A percentile compares a stretch with the other conserved stretches of the same genome.
Evolutionary conservation across 2,797 vertebrate species (phyloP).

Genomic region (Discoglossus pictus): DNA sequence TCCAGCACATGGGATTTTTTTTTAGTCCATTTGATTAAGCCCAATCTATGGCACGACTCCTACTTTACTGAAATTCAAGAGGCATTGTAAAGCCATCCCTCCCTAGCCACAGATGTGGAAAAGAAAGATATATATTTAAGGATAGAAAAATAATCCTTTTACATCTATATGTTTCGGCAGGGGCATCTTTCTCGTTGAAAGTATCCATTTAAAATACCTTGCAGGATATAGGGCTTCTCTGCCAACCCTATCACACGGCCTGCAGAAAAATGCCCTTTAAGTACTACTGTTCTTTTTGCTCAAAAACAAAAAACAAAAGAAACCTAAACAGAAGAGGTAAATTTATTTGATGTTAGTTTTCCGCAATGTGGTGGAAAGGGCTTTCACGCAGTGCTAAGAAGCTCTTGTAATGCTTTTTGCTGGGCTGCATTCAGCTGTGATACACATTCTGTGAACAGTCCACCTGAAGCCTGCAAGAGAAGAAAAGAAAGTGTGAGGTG

Average conservation of each 20-base stretch:
- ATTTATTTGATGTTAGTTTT: slow-evolving; percentile 80
- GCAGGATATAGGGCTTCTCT: slow-evolving; percentile 61
- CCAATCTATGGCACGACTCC: slow-evolving; percentile 18
- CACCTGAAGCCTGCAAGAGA: slow-evolving; percentile 82
- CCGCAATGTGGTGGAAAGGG: slow-evolving; percentile 70
- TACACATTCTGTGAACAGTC: slow-evolving; percentile 93
- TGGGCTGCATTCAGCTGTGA: slow-evolving; percentile 89
- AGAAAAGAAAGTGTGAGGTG: neutral
- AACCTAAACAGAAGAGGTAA: slow-evolving; percentile 80
- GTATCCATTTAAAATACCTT: slow-evolving; percentile 54
- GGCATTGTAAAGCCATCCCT: slow-evolving; percentile 67
- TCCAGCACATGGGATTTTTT: slow-evolving; percentile 10
- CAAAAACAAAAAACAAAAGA: slow-evolving; percentile 79
- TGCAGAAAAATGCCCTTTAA: slow-evolving; percentile 70
- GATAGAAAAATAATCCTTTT: slow-evolving; percentile 80
- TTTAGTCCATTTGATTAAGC: slow-evolving; percentile 25
- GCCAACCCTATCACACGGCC: slow-evolving; percentile 58
- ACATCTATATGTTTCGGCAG: slow-evolving; percentile 66
- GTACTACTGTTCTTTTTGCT: slow-evolving; percentile 76
- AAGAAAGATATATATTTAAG: slow-evolving; percentile 60
- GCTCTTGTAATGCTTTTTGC: slow-evolving; percentile 95
- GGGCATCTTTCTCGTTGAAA: slow-evolving; percentile 59
- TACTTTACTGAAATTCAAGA: slow-evolving; percentile 66
- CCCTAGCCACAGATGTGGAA: slow-evolving; percentile 58
- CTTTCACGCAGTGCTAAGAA: slow-evolving; percentile 91